phyloP scores from a whole-genome alignment of 2,888 invertebrate genomes.

The Melipona bicolor region DNA sequence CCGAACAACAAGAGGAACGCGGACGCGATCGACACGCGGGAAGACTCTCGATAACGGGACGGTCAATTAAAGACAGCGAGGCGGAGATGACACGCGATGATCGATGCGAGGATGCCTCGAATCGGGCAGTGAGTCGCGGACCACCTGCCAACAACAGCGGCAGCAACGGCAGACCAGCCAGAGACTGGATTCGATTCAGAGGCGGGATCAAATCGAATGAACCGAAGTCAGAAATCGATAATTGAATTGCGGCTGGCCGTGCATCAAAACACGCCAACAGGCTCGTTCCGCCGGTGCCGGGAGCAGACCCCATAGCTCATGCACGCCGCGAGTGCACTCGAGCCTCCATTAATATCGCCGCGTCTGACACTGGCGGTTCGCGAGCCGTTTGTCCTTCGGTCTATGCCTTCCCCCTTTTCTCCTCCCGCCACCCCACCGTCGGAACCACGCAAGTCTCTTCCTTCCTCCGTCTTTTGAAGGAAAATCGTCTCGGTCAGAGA shows the following conservation, averaged over 20 bases:
- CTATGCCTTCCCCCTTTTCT: neutral
- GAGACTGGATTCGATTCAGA: constrained; percentile 35
- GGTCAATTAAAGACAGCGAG: constrained; percentile 25
- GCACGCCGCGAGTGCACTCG: constrained; percentile 69
- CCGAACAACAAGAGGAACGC: neutral
- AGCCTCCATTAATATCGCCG: constrained; percentile 60
- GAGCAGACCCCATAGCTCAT: constrained; percentile 68
- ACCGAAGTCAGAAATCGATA: constrained; percentile 71
- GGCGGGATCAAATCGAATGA: constrained; percentile 40
- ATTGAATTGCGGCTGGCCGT: constrained; percentile 66
- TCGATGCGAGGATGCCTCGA: constrained; percentile 32
- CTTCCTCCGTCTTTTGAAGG: neutral
- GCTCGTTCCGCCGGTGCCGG: constrained; percentile 51
- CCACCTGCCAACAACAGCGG: constrained; percentile 24
- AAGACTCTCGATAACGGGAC: neutral
- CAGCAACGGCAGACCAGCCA: neutral
- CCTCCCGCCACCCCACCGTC: neutral
- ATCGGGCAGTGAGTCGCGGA: neutral
- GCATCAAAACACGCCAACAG: constrained; percentile 73
- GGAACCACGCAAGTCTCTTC: neutral
- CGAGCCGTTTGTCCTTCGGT: constrained; percentile 32
- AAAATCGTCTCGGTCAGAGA: neutral
- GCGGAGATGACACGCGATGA: constrained; percentile 30
- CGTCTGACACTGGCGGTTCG: constrained; percentile 57
- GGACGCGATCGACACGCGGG: neutral